phyloP scores from a whole-genome alignment of 2,113 vertebrate species.

The Fregetta grallaria region DNA sequence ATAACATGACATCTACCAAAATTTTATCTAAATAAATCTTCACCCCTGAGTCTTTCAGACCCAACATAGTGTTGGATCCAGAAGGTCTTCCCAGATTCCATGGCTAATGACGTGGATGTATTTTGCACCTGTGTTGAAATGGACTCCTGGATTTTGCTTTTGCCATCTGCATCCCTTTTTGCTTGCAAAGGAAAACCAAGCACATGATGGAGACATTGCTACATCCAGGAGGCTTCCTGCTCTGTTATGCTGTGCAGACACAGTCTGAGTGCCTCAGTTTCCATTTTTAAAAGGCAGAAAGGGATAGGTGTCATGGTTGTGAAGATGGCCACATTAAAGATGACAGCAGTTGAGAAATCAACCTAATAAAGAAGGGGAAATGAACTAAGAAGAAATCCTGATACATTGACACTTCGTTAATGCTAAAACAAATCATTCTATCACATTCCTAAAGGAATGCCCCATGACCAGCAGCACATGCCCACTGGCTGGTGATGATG shows the following conservation, averaged over 20 bases:
- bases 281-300: not conserved
- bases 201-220: rapidly evolving
- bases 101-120: not conserved
- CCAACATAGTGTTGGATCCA: not conserved
- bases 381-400: not conserved
- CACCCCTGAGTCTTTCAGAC: not conserved
- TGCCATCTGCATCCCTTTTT: rapidly evolving
- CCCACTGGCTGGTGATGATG: not conserved
- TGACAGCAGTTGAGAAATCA: not conserved
- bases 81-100: not conserved
- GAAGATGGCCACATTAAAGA: not conserved
- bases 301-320: not conserved
- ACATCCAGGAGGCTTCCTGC: not conserved
- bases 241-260: not conserved
- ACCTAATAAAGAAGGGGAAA: not conserved
- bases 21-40: not conserved
- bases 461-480: not conserved
- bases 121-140: not conserved
- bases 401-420: not conserved
- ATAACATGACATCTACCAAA: not conserved
- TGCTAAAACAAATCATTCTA: not conserved
- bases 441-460: not conserved
- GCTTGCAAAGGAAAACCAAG: not conserved
- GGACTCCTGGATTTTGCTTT: not conserved
- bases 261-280: not conserved